Evolutionary conservation across 2,113 vertebrate genomes (phyloP).

Genomic region (Sula dactylatra): DNA sequence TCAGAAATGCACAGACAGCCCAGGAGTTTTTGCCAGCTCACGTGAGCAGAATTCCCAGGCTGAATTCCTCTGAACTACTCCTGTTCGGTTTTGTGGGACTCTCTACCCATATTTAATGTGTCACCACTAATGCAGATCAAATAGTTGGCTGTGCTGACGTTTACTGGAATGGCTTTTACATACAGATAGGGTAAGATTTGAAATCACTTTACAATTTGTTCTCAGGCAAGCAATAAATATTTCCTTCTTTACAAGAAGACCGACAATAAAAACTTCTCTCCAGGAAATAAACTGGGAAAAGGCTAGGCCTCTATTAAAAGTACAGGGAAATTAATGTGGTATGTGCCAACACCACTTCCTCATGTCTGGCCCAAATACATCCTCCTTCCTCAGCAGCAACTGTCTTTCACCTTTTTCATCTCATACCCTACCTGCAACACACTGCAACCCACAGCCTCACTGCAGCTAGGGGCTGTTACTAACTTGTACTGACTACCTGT

Average conservation of each 20-base stretch:
- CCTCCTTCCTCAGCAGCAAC: background rate
- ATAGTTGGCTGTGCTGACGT: background rate
- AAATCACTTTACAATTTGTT: background rate
- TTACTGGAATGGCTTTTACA: background rate
- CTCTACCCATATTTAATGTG: background rate
- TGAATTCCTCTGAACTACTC: background rate
- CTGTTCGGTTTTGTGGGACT: background rate
- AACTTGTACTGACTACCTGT: background rate
- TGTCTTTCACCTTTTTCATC: background rate
- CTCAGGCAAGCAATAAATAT: background rate
- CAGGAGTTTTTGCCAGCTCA: background rate
- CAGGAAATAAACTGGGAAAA: background rate
- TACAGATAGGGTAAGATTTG: background rate
- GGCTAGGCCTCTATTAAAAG: background rate
- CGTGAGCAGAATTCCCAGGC: background rate
- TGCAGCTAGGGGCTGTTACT: background rate
- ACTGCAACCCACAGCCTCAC: background rate
- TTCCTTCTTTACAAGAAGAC: background rate
- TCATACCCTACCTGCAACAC: background rate
- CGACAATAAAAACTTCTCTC: background rate
- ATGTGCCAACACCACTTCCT: background rate
- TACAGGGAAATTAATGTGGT: background rate
- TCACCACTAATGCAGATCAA: background rate
- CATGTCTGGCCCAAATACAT: background rate
- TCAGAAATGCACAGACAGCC: background rate